These are phyloP conservation scores for Paradoxurus hermaphroditus DNA, from an alignment of 2,113 vertebrate species.

Conservation along the genomic window DNA sequence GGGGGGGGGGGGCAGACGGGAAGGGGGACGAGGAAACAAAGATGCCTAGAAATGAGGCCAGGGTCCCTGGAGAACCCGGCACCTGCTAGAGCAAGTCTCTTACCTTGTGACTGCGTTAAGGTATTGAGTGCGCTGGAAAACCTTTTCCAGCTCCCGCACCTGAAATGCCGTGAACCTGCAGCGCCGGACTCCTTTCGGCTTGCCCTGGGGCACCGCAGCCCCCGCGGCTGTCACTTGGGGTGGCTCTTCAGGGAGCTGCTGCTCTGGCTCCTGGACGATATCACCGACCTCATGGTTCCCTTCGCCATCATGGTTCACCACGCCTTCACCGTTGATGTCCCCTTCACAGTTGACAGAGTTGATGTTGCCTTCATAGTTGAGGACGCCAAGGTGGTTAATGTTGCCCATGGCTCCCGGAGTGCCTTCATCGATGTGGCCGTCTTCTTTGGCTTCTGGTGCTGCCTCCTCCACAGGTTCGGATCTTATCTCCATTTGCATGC, in stretches of 20 bases:
- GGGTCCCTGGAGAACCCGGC: background rate
- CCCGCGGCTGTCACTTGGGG: background rate
- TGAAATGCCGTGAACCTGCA: constrained; percentile 79
- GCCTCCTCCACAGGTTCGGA: background rate
- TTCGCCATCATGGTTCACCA: accelerated
- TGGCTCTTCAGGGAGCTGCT: background rate
- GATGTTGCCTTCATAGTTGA: background rate
- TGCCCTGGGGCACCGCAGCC: background rate
- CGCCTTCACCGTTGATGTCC: background rate
- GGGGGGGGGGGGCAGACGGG: too few species aligned
- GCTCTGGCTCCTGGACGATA: background rate
- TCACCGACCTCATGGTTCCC: accelerated
- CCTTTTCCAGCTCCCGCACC: constrained; percentile 79
- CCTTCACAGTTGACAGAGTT: background rate
- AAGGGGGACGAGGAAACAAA: background rate
- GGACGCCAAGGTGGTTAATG: too few species aligned
- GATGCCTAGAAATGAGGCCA: background rate
- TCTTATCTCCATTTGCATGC: too few species aligned
- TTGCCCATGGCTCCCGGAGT: background rate
- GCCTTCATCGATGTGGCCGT: background rate
- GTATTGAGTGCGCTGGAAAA: constrained; percentile 79
- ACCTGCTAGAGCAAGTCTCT: background rate
- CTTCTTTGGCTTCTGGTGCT: background rate
- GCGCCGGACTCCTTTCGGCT: constrained; percentile 72
- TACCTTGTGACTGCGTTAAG: constrained; percentile 82